These are phyloP conservation scores for Antennarius striatus DNA, from an alignment of 2,113 vertebrate genomes.

Conservation along the genomic window DNA sequence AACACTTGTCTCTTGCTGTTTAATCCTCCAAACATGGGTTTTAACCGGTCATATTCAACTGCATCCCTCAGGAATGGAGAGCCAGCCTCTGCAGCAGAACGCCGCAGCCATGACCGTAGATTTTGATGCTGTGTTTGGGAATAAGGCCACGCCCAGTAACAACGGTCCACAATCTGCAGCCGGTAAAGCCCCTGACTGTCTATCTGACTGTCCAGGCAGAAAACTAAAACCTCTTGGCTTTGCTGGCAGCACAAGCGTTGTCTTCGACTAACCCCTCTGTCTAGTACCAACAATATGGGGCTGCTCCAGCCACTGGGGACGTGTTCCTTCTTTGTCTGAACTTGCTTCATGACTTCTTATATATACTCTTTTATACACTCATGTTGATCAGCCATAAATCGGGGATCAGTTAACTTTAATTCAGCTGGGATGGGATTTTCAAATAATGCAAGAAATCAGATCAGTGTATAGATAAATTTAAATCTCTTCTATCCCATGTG, in stretches of 20 bases:
- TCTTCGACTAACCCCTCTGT: constrained; percentile 53
- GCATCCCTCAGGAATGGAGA: constrained; percentile 76
- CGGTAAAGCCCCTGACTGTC: constrained; percentile 76
- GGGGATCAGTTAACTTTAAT: constrained; percentile 15
- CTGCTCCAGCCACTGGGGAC: constrained; percentile 2
- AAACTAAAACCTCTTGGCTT: constrained; percentile 49
- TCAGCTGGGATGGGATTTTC: neutral
- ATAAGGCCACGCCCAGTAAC: constrained; percentile 76
- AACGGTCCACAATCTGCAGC: constrained; percentile 76
- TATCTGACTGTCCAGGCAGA: constrained; percentile 45
- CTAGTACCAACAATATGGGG: constrained; percentile 11
- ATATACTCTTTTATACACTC: no score
- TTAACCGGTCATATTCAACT: constrained; percentile 51
- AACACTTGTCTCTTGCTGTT: neutral
- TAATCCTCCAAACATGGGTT: neutral
- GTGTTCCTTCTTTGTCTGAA: no score
- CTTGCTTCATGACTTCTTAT: no score
- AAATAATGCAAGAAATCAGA: no score
- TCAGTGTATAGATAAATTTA: no score
- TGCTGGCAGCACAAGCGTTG: constrained; percentile 22
- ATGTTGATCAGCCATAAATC: no score
- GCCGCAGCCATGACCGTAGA: constrained; percentile 85
- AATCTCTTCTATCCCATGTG: no score
- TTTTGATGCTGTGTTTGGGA: constrained; percentile 92
- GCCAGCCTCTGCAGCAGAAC: constrained; percentile 78